These are phyloP conservation scores for Hedychridium roseum DNA, from an alignment of 2,888 invertebrate genomes.

Conservation along the genomic window DNA sequence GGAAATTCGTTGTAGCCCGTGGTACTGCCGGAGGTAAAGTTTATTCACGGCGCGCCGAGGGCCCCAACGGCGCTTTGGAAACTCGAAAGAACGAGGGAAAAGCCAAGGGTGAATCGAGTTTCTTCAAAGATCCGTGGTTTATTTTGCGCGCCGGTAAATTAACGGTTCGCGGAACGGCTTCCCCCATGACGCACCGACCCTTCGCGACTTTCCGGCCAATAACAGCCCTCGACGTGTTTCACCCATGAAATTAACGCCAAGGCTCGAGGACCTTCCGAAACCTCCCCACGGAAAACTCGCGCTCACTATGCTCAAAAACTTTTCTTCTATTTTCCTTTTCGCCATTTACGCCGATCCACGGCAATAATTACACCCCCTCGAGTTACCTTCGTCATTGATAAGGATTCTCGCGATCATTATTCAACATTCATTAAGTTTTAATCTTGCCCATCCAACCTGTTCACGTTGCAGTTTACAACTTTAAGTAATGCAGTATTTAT, in stretches of 20 bases:
- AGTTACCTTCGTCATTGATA: too few relatives aligned
- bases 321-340: too few relatives aligned
- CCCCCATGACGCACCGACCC: slow-evolving; percentile 20
- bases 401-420: too few relatives aligned
- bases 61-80: slow-evolving; percentile 5
- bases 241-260: slow-evolving; percentile 26
- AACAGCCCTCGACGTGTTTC: slow-evolving; percentile 28
- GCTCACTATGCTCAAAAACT: too few relatives aligned
- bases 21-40: slow-evolving; percentile 17
- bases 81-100: slow-evolving; percentile 2
- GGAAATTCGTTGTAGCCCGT: slow-evolving; percentile 3
- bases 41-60: slow-evolving; percentile 21
- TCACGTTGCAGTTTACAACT: too few relatives aligned
- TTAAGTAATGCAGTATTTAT: too few relatives aligned
- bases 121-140: slow-evolving; percentile 39
- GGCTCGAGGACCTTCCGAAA: not conserved
- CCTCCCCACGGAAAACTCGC: too few relatives aligned
- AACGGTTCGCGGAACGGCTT: slow-evolving; percentile 41
- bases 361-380: too few relatives aligned
- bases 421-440: too few relatives aligned
- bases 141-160: slow-evolving; percentile 50
- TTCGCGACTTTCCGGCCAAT: slow-evolving; percentile 35
- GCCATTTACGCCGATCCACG: too few relatives aligned
- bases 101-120: slow-evolving; percentile 26
- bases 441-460: too few relatives aligned